Conservation (phyloP, 2,113 vertebrate genomes). For the Phrynocephalus versicolor region DNA sequence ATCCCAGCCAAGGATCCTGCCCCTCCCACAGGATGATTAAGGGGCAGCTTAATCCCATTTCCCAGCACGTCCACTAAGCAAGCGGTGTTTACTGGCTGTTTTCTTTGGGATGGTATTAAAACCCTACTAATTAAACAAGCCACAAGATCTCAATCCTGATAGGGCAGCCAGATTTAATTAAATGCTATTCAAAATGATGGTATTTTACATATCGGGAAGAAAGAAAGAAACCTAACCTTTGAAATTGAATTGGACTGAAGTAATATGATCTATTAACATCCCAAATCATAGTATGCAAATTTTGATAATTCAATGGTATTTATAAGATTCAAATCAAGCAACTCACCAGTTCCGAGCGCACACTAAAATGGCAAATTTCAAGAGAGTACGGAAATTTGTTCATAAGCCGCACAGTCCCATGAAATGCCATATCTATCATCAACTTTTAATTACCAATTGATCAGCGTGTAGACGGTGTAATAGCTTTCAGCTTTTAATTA, state of each 20-base stretch:
- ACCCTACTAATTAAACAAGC: slow-evolving; percentile 43
- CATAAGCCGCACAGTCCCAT: slow-evolving; percentile 55
- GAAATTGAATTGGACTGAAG: slow-evolving; percentile 41
- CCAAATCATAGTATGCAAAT: slow-evolving; percentile 64
- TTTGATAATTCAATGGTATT: slow-evolving; percentile 57
- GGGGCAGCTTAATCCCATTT: background rate
- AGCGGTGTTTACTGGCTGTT: background rate
- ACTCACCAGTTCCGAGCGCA: slow-evolving; percentile 53
- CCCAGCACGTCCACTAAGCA: background rate
- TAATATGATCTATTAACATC: slow-evolving; percentile 60
- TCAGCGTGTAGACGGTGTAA: slow-evolving; percentile 66
- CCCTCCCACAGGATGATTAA: no score
- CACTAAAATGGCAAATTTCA: slow-evolving; percentile 62
- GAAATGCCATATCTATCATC: slow-evolving; percentile 72
- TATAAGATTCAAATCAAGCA: slow-evolving; percentile 55
- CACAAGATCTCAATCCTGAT: background rate
- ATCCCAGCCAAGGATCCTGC: no score
- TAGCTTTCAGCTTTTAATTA: slow-evolving; percentile 74
- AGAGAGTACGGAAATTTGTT: slow-evolving; percentile 63
- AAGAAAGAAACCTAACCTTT: slow-evolving; percentile 45
- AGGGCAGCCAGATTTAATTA: slow-evolving; percentile 20
- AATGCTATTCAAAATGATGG: slow-evolving; percentile 34
- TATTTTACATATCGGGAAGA: slow-evolving; percentile 19
- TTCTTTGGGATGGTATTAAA: slow-evolving; percentile 26
- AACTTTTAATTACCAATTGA: slow-evolving; percentile 72